Evolutionary conservation across 2,888 invertebrate species (phyloP).

Genomic region (Philopedon plagiatum): DNA sequence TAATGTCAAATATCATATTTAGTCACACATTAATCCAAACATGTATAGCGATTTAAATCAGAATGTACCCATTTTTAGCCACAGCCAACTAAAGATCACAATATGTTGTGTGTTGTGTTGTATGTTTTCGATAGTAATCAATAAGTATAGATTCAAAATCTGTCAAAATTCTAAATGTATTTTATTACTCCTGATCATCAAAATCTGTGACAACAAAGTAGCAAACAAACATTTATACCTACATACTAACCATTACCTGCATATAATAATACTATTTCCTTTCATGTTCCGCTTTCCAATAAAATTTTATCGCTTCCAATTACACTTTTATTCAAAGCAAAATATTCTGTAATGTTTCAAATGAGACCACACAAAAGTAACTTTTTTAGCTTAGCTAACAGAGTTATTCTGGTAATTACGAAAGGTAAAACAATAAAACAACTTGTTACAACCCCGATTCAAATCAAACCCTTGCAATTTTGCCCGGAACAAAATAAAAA

Average conservation of each 20-base stretch:
- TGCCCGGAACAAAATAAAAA: constrained; percentile 25
- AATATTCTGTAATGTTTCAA: constrained; percentile 6
- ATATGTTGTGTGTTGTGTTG: no score
- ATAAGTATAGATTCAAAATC: no score
- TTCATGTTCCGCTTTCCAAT: not conserved
- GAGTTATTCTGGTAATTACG: constrained; percentile 20
- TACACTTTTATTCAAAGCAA: not conserved
- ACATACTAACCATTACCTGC: not conserved
- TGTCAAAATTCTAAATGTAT: no score
- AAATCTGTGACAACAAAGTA: no score
- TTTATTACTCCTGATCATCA: no score
- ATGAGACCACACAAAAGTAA: constrained; percentile 15
- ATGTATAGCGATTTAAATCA: no score
- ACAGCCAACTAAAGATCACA: no score
- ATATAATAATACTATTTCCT: not conserved
- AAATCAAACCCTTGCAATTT: constrained; percentile 32
- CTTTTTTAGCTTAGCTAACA: constrained; percentile 13
- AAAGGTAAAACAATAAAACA: constrained; percentile 26
- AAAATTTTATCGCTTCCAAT: not conserved
- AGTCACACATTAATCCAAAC: no score
- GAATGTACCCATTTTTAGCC: no score
- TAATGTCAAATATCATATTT: no score
- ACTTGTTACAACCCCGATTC: constrained; percentile 29
- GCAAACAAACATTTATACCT: no score
- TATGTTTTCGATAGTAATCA: no score